Evolutionary conservation across 2,888 invertebrate species (phyloP).

Genomic region (Papilio demoleus): DNA sequence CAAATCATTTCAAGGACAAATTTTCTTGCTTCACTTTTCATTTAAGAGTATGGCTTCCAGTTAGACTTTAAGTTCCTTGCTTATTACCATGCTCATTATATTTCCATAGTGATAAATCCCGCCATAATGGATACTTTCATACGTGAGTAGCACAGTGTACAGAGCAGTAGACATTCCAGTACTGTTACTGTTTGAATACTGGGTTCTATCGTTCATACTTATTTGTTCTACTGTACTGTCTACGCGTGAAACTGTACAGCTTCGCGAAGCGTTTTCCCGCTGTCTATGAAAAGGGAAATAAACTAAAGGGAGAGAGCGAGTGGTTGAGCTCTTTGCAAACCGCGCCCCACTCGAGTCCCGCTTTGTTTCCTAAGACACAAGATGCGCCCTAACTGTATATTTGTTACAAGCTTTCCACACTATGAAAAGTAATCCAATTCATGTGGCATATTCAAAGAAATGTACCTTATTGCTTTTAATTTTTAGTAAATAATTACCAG

Average conservation of each 20-base stretch:
- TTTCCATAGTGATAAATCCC: constrained; percentile 16
- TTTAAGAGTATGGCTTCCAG: no score
- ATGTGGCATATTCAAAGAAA: neutral
- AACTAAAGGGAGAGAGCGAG: constrained; percentile 39
- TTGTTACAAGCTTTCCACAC: constrained; percentile 38
- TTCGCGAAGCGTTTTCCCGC: constrained; percentile 18
- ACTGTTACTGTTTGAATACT: no score
- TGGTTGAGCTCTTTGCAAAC: constrained; percentile 47
- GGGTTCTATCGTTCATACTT: no score
- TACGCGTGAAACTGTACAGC: constrained; percentile 1
- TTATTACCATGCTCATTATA: constrained; percentile 15
- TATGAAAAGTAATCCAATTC: constrained; percentile 28
- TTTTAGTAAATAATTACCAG: neutral
- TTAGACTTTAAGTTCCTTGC: no score
- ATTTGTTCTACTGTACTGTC: neutral
- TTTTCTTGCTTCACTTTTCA: no score
- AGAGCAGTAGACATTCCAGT: neutral
- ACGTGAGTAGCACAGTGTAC: neutral
- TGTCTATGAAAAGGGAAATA: constrained; percentile 39
- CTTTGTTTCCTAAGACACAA: constrained; percentile 49
- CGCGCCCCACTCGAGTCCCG: constrained; percentile 50
- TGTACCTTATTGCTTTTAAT: neutral
- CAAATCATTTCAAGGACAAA: no score
- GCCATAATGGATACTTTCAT: neutral
- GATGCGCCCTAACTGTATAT: constrained; percentile 43